Evolutionary conservation across 2,888 invertebrate species (phyloP).

Genomic region (Macaria liturata): DNA sequence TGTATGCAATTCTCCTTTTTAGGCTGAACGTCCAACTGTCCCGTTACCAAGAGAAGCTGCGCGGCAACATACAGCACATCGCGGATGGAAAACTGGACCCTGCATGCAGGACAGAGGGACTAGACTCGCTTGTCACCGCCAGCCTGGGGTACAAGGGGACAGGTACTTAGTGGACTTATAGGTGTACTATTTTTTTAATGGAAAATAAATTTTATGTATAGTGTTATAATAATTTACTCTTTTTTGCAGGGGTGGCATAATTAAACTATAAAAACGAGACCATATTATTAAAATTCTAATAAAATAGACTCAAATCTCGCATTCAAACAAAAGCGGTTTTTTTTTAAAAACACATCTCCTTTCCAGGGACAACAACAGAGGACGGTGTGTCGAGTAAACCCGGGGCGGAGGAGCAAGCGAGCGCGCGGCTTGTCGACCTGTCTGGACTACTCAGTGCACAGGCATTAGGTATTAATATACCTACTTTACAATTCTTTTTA

Average conservation of each 20-base stretch:
- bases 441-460: constrained; percentile 85
- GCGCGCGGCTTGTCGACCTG: constrained; percentile 66
- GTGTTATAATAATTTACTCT: too few species aligned
- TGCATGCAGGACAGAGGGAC: constrained; percentile 48
- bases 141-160: constrained; percentile 57
- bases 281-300: too few species aligned
- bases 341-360: too few species aligned
- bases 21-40: constrained; percentile 91
- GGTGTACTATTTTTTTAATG: too few species aligned
- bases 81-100: constrained; percentile 44
- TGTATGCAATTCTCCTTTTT: constrained; percentile 15
- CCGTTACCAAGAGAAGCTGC: constrained; percentile 88
- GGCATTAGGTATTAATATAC: constrained; percentile 75
- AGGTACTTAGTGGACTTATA: constrained; percentile 34
- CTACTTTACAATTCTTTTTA: too few species aligned
- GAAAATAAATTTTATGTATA: too few species aligned
- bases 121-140: constrained; percentile 64
- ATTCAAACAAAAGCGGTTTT: too few species aligned
- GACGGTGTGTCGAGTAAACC: constrained; percentile 41
- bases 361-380: constrained; percentile 44
- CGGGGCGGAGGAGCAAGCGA: constrained; percentile 56
- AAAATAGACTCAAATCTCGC: too few species aligned
- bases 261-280: too few species aligned
- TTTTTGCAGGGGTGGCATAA: too few species aligned
- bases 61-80: constrained; percentile 53